phyloP scores from a whole-genome alignment of 2,113 vertebrate species.

The Clinocottus analis region DNA sequence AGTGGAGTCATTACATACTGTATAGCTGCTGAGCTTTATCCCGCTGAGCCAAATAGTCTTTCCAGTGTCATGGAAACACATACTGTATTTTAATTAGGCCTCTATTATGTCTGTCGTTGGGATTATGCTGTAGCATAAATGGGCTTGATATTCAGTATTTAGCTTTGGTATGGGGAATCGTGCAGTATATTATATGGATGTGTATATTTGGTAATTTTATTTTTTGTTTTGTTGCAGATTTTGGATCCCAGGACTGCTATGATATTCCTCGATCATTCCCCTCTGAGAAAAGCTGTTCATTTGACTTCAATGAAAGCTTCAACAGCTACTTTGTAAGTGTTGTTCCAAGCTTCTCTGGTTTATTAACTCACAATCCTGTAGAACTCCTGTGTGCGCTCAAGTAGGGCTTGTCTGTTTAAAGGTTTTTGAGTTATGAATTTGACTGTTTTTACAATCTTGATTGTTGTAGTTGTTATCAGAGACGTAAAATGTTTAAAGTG shows the following conservation, averaged over 20 bases:
- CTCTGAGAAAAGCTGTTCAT: conserved; percentile 92
- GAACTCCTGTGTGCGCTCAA: neutral
- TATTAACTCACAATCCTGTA: neutral
- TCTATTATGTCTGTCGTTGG: neutral
- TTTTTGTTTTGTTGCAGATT: conserved; percentile 83
- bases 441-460: neutral
- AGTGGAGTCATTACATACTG: neutral
- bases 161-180: neutral
- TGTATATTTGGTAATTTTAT: conserved; percentile 4
- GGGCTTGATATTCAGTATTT: neutral
- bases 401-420: neutral
- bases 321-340: conserved; percentile 96
- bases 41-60: neutral
- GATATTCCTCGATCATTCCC: conserved; percentile 96
- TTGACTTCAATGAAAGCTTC: conserved; percentile 93
- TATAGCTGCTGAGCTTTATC: conserved; percentile 1
- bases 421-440: neutral
- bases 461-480: neutral
- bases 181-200: neutral
- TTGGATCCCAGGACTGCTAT: conserved; percentile 97
- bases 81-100: neutral
- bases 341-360: neutral
- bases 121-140: conserved; percentile 5
- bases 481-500: neutral
- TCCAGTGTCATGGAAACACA: conserved; percentile 21